These are phyloP conservation scores for Masticophis lateralis DNA, from an alignment of 2,797 vertebrate genomes.

Conservation along the genomic window DNA sequence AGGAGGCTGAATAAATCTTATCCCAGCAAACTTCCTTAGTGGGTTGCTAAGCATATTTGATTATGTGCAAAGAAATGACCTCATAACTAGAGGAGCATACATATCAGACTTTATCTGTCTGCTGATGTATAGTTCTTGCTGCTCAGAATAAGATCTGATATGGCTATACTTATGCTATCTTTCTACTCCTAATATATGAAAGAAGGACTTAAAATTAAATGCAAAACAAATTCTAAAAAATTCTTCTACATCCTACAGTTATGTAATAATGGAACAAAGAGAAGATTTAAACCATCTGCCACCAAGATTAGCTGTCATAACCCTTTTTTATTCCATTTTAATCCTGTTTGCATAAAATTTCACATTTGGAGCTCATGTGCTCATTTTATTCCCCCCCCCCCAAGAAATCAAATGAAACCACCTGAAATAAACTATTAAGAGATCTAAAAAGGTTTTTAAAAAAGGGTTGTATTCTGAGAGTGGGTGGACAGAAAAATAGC, in stretches of 20 bases:
- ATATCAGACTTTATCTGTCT: neutral
- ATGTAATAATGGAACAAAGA: constrained; percentile 29
- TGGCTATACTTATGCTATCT: constrained; percentile 5
- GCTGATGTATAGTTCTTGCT: neutral
- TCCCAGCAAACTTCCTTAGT: neutral
- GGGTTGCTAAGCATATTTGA: neutral
- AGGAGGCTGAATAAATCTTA: neutral
- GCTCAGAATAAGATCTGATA: neutral
- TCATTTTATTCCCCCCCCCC: neutral
- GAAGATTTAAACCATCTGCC: constrained; percentile 44
- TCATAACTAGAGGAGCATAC: neutral
- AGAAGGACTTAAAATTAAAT: constrained; percentile 5
- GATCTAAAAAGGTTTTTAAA: neutral
- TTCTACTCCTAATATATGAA: constrained; percentile 9
- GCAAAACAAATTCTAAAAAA: neutral
- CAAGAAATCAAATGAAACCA: neutral
- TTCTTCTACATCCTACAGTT: constrained; percentile 17
- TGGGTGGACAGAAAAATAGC: neutral
- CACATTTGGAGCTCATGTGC: constrained; percentile 5
- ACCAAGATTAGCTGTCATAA: constrained; percentile 26
- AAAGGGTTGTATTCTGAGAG: neutral
- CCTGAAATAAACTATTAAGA: neutral
- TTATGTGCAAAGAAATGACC: neutral
- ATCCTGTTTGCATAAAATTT: neutral
- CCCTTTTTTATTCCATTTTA: constrained; percentile 8